Evolutionary conservation across 2,888 invertebrate species (phyloP).

Genomic region (Tubulanus polymorphus): DNA sequence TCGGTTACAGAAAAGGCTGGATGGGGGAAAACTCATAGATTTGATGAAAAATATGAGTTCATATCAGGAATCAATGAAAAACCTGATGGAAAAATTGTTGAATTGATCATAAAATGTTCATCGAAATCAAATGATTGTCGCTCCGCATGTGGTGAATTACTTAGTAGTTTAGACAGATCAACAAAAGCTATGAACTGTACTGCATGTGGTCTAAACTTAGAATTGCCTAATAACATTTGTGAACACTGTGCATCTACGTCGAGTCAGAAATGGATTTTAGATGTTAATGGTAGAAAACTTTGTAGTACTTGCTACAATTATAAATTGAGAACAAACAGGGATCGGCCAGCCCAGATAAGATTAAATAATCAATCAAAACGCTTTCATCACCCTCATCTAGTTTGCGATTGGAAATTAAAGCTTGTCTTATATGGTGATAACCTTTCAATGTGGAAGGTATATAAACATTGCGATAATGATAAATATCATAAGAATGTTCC

Average conservation of each 20-base stretch:
- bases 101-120: neutral
- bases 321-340: neutral
- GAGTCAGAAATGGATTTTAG: neutral
- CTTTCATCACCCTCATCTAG: neutral
- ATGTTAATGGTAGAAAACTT: neutral
- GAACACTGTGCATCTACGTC: neutral
- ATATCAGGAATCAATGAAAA: neutral
- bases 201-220: neutral
- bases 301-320: neutral
- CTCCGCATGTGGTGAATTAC: neutral
- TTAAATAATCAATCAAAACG: neutral
- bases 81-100: neutral
- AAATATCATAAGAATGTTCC: neutral
- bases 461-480: neutral
- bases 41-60: neutral
- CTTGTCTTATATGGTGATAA: neutral
- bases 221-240: neutral
- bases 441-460: neutral
- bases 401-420: neutral
- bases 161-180: neutral
- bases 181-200: too few relatives aligned
- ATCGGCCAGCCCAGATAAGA: neutral
- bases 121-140: neutral
- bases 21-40: neutral
- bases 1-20: neutral